Percentiles rank a stretch among this genome's conserved stretches.
Evolutionary conservation across 2,113 vertebrate species (phyloP).

Genomic region (Sphaerodactylus townsendi): DNA sequence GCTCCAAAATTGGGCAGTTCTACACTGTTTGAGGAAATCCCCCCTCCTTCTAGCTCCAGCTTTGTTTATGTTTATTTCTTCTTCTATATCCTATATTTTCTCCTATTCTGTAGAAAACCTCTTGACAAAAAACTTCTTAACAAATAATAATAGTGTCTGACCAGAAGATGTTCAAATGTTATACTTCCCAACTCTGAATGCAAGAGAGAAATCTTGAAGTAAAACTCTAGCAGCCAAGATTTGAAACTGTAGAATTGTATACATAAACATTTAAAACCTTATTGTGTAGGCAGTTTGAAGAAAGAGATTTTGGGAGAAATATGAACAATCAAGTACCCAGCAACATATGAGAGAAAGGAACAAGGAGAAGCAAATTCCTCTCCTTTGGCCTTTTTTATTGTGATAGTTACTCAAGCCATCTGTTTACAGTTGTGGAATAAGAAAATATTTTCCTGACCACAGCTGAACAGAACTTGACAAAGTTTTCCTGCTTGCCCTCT

Average conservation of each 20-base stretch:
- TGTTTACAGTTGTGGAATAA: constrained; percentile 78
- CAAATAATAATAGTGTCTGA: constrained; percentile 37
- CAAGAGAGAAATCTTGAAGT: constrained; percentile 41
- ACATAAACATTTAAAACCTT: neutral
- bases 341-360: constrained; percentile 23
- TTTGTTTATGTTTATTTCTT: constrained; percentile 54
- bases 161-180: constrained; percentile 52
- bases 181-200: constrained; percentile 34
- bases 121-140: constrained; percentile 45
- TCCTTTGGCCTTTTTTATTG: constrained; percentile 53
- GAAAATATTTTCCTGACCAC: constrained; percentile 78
- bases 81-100: constrained; percentile 29
- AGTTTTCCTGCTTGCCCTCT: constrained; percentile 78
- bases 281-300: constrained; percentile 2
- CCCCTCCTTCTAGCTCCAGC: neutral
- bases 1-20: constrained; percentile 23
- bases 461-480: constrained; percentile 78
- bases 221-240: constrained; percentile 35
- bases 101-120: constrained; percentile 36
- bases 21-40: neutral
- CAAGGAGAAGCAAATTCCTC: constrained; percentile 25
- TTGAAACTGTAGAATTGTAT: constrained; percentile 24
- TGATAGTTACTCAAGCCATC: constrained; percentile 53
- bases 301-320: neutral
- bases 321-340: neutral